Conservation (phyloP, 2,113 vertebrate genomes). For the Brevimyrus niger region DNA sequence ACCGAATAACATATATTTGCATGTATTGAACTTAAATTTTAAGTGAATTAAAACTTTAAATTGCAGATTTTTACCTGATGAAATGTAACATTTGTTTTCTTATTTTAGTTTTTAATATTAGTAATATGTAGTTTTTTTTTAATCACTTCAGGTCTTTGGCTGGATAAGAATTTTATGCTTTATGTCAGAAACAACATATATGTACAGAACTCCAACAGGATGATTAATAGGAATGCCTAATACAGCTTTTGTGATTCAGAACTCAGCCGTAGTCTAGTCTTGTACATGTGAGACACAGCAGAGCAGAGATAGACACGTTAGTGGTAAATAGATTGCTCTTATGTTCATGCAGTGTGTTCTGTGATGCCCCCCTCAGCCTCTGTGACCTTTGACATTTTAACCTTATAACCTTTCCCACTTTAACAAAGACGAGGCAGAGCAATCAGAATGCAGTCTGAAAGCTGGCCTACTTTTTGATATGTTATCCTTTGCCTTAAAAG, state of each 20-base stretch:
- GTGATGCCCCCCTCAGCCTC: not conserved
- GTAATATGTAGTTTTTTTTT: not conserved
- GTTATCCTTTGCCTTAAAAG: not conserved
- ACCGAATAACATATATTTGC: no score
- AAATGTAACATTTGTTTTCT: not conserved
- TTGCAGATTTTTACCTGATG: no score
- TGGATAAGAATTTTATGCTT: not conserved
- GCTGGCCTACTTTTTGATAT: not conserved
- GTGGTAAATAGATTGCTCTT: not conserved
- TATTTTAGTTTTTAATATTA: not conserved
- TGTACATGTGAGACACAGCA: not conserved
- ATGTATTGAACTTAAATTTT: no score
- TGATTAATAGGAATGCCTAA: not conserved
- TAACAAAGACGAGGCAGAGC: not conserved
- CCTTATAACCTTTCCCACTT: not conserved
- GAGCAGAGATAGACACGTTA: not conserved
- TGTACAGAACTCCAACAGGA: not conserved
- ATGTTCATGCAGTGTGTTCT: not conserved
- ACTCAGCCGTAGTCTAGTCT: not conserved
- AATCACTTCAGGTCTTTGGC: not conserved
- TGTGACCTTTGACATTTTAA: slow-evolving; percentile 5
- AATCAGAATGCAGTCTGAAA: not conserved
- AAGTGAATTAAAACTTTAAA: no score
- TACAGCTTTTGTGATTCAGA: not conserved
- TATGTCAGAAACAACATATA: not conserved